Conservation (phyloP, 2,888 invertebrate genomes). For the Cyclophora punctaria region DNA sequence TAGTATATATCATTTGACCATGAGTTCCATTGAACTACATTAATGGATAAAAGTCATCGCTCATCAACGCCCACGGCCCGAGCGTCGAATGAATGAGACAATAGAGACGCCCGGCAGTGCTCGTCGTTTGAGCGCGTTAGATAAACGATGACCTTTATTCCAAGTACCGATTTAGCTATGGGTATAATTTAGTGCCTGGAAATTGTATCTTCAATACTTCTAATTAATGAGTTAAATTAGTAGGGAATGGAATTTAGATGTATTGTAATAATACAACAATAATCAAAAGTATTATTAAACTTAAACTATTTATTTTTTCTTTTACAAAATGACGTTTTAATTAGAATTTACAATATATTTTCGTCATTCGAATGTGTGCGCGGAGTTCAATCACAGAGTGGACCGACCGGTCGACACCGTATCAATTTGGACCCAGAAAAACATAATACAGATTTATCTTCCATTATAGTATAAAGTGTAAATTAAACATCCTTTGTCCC, state of each 20-base stretch:
- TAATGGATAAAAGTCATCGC: too few relatives aligned
- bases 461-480: constrained; percentile 28
- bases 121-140: too few relatives aligned
- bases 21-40: too few relatives aligned
- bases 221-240: background rate
- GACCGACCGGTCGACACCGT: constrained; percentile 41
- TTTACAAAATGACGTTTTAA: constrained; percentile 64
- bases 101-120: too few relatives aligned
- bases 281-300: constrained; percentile 61
- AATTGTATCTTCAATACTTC: too few relatives aligned
- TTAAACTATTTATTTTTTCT: constrained; percentile 72
- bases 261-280: constrained; percentile 51
- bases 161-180: too few relatives aligned
- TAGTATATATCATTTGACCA: too few relatives aligned
- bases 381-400: constrained; percentile 42
- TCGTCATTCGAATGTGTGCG: constrained; percentile 30
- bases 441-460: constrained; percentile 41
- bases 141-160: too few relatives aligned
- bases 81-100: too few relatives aligned
- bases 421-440: constrained; percentile 61
- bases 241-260: constrained; percentile 15
- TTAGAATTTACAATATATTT: constrained; percentile 68
- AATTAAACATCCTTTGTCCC: constrained; percentile 70
- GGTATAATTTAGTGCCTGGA: too few relatives aligned
- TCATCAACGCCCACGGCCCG: too few relatives aligned